Evolutionary conservation across 1,140 invertebrate species (phyloP), one percentile per base, ranked within the genome.

Genomic region (Harpegnathos saltator): DNA sequence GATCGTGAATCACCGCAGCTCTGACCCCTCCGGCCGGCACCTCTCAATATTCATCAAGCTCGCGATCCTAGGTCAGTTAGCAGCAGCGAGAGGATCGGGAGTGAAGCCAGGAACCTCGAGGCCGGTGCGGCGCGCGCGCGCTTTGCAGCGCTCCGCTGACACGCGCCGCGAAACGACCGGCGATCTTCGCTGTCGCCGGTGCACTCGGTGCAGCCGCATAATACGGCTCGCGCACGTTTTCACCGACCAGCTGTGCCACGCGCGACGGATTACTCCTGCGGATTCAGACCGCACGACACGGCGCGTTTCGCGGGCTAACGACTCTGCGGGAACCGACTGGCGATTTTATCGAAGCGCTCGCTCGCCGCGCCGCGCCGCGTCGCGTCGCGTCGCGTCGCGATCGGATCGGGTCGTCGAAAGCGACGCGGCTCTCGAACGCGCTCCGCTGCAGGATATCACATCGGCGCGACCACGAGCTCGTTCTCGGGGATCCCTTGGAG

Each of bases 1-100:
- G 19, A 78, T 11, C 48, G 12, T 56, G 72, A 66, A 82, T 83
- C 66, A 61, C 29, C 33, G 15, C 15, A 19, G n/a, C n/a, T 2
- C 17, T n/a, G 33, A 72, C 50, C 48, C 17, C 69, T 56, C 4
- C 14, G 74, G 56, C 4, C 14, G 74, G 38, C n/a, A 84, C 50
- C 50, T 54, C 82, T 86, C 66, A 73, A 84, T 78, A 84, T 85
- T 88, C 75, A 74, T 86, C 61, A 29, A 84, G 48, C 24, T 24
- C 29, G 22, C 44, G 75, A 75, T n/a, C 85, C 75, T 73, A 81
- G 88, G 77, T 87, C 86, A 85, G 83, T 83, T 56, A 81, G 50
- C 3, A 69, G 26, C 73, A 50, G 50, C n/a, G n/a, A n/a, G n/a
- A n/a, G 24, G 33, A 71, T 29, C 12, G 17, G n/a, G n/a, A 11